Percentiles rank a stretch among this genome's conserved stretches.
These are phyloP conservation scores for Falco rusticolus DNA, from an alignment of 2,797 vertebrate genomes.

Conservation along the genomic window DNA sequence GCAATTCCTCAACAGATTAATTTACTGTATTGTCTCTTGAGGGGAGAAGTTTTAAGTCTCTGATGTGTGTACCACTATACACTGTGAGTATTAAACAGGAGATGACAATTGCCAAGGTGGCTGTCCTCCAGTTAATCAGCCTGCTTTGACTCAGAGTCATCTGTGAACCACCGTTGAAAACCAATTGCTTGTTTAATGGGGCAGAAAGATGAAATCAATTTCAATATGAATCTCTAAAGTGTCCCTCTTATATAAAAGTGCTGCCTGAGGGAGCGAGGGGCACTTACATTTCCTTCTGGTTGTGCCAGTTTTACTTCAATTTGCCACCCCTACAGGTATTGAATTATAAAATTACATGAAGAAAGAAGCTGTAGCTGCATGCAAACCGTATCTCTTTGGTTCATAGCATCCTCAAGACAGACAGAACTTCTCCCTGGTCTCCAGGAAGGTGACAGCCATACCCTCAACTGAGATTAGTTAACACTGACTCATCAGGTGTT, in stretches of 20 bases:
- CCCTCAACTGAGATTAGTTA: neutral
- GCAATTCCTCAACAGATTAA: neutral
- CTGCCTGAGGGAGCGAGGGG: neutral
- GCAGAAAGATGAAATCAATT: conserved; percentile 59
- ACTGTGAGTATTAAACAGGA: conserved; percentile 1
- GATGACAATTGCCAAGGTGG: conserved; percentile 35
- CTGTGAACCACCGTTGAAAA: conserved; percentile 24
- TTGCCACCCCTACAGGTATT: conserved; percentile 21
- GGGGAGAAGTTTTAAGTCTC: neutral
- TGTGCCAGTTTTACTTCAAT: neutral
- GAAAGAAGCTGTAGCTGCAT: neutral
- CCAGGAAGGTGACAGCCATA: neutral
- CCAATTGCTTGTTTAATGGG: conserved; percentile 60
- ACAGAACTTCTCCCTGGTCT: neutral
- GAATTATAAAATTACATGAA: neutral
- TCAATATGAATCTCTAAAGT: conserved; percentile 19
- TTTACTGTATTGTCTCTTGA: neutral
- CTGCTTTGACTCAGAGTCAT: conserved; percentile 18
- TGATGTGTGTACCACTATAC: neutral
- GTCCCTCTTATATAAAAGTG: conserved; percentile 19
- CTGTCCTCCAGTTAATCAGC: conserved; percentile 54
- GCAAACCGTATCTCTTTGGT: neutral
- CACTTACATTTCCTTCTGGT: neutral
- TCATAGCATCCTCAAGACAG: neutral
- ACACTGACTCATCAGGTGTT: conserved; percentile 52